These are phyloP conservation scores for Arothron firmamentum DNA, from an alignment of 2,113 vertebrate genomes.

Conservation along the genomic window DNA sequence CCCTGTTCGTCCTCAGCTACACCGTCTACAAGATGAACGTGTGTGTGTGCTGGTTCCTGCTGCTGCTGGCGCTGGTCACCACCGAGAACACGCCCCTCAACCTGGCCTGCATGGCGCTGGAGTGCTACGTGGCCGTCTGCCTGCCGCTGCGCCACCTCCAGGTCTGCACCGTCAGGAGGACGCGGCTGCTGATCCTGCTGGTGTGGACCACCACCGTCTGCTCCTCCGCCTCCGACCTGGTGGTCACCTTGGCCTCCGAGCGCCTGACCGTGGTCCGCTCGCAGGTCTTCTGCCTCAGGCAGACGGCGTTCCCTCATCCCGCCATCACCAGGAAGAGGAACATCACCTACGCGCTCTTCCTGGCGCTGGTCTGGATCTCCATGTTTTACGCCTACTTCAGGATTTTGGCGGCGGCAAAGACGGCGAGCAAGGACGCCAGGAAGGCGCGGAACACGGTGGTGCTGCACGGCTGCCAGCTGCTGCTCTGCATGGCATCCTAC, in stretches of 20 bases:
- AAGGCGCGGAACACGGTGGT: conserved; percentile 69
- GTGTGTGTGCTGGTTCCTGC: too few relatives aligned
- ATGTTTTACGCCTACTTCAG: conserved; percentile 57
- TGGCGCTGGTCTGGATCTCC: conserved; percentile 52
- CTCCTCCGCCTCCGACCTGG: conserved; percentile 58
- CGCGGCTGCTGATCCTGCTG: too few relatives aligned
- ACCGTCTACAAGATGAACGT: conserved; percentile 33
- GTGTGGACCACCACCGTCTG: conserved; percentile 18
- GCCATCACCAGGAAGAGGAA: conserved; percentile 43
- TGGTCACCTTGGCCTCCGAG: conserved; percentile 34
- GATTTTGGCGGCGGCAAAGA: conserved; percentile 54
- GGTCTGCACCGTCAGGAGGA: conserved; percentile 63
- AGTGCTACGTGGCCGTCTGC: conserved; percentile 72
- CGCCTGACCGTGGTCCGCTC: conserved; percentile 36
- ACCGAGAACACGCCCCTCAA: conserved; percentile 68
- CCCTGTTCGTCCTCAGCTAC: conserved; percentile 58
- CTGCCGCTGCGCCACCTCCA: conserved; percentile 61
- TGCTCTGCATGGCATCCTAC: conserved; percentile 52
- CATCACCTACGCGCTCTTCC: conserved; percentile 19
- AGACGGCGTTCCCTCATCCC: too few relatives aligned
- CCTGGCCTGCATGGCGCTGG: conserved; percentile 72
- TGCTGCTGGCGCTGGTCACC: conserved; percentile 23
- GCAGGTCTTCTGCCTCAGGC: conserved; percentile 25
- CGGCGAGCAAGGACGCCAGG: conserved; percentile 9
- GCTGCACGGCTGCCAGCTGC: conserved; percentile 63